phyloP scores from a whole-genome alignment of 1,140 invertebrate genomes.

The Cecropterus lyciades region DNA sequence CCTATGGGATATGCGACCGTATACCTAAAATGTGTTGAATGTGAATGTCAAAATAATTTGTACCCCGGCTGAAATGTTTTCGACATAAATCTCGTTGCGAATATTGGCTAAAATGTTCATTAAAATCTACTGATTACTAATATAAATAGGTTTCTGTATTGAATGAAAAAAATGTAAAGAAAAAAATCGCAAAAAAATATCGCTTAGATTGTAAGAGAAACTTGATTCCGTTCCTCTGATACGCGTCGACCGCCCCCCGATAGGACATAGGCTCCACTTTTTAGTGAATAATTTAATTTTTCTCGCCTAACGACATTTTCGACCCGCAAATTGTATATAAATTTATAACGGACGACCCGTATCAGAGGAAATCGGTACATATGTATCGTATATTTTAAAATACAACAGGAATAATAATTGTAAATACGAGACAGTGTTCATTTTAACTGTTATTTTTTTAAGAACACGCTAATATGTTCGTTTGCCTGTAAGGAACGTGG shows the following conservation, averaged over 20 bases:
- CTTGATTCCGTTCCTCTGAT: slow-evolving; percentile 49
- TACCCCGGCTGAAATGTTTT: slow-evolving; percentile 21
- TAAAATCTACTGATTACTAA: slow-evolving; percentile 71
- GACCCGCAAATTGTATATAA: slow-evolving; percentile 67
- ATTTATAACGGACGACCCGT: slow-evolving; percentile 39
- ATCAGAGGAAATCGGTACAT: slow-evolving; percentile 50
- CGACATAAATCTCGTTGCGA: slow-evolving; percentile 35
- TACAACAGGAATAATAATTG: slow-evolving; percentile 60
- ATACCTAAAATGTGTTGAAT: not conserved
- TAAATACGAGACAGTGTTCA: slow-evolving; percentile 75
- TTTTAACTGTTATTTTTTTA: slow-evolving; percentile 74
- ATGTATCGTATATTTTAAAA: slow-evolving; percentile 74
- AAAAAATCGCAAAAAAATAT: slow-evolving; percentile 60
- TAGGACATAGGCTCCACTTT: slow-evolving; percentile 48
- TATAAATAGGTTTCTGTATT: slow-evolving; percentile 73
- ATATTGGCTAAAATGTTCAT: slow-evolving; percentile 63
- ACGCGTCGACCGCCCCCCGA: slow-evolving; percentile 35
- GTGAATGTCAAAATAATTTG: slow-evolving; percentile 14
- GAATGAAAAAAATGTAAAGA: slow-evolving; percentile 59
- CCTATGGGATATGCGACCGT: not conserved
- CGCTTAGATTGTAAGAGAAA: slow-evolving; percentile 50
- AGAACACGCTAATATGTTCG: slow-evolving; percentile 53
- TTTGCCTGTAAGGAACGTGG: slow-evolving; percentile 30
- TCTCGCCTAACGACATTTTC: slow-evolving; percentile 39
- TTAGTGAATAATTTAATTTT: slow-evolving; percentile 39